A percentile compares a stretch with the other conserved stretches of the same genome.
Conservation (phyloP, 2,797 vertebrate genomes). For the Crenichthys baileyi region DNA sequence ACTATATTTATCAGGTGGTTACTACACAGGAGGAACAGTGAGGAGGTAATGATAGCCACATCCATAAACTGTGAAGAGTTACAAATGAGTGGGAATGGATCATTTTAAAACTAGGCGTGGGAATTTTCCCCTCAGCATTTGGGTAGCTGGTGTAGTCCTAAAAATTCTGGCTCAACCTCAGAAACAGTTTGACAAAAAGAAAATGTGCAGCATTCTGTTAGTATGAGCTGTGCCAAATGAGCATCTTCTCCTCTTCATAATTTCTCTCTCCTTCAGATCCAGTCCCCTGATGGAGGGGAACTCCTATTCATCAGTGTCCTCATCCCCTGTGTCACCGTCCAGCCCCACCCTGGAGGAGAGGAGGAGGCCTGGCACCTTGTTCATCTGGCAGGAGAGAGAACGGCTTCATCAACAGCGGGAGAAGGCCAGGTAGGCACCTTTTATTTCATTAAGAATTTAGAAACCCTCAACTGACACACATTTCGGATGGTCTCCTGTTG, state of each 20-base stretch:
- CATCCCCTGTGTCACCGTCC: slow-evolving; percentile 59
- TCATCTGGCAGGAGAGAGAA: slow-evolving; percentile 91
- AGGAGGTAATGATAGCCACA: not conserved
- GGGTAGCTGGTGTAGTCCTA: not conserved
- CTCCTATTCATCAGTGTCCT: slow-evolving; percentile 13
- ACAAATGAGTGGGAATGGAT: not conserved
- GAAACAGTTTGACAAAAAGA: not conserved
- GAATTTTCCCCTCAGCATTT: too few relatives aligned
- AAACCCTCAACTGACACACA: not conserved
- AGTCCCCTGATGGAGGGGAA: slow-evolving; percentile 46
- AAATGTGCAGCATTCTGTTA: not conserved
- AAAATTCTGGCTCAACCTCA: not conserved
- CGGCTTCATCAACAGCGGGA: slow-evolving; percentile 78
- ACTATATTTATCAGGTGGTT: not conserved
- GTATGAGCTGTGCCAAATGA: not conserved
- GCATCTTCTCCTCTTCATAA: not conserved
- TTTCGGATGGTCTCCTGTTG: not conserved
- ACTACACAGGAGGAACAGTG: not conserved
- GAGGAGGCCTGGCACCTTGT: slow-evolving; percentile 82
- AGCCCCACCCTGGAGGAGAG: slow-evolving; percentile 82
- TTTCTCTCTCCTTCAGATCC: slow-evolving; percentile 30
- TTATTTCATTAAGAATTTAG: too few relatives aligned
- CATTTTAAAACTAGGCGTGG: not conserved
- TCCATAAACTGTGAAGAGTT: not conserved
- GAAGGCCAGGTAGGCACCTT: slow-evolving; percentile 53